These are phyloP conservation scores for Sebastes nivosus DNA, from an alignment of 2,797 vertebrate species.

Conservation along the genomic window DNA sequence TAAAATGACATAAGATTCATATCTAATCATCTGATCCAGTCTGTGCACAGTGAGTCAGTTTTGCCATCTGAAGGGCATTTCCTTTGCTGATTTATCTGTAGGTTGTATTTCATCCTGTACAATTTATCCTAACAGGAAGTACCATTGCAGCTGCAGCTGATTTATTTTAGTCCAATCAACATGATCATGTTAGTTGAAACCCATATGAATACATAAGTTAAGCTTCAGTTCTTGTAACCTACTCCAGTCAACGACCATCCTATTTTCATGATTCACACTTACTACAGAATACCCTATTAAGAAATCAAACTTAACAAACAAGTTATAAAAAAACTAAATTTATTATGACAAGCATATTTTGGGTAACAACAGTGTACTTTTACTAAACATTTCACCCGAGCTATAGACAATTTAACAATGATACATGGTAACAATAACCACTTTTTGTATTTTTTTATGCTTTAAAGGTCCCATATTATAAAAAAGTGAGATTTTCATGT, in stretches of 20 bases:
- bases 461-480: too few species aligned
- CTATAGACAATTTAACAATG: background rate
- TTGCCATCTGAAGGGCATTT: conserved; percentile 8
- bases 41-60: conserved; percentile 8
- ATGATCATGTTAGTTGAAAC: background rate
- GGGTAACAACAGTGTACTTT: background rate
- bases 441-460: background rate
- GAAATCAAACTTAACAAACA: background rate
- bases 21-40: conserved; percentile 6
- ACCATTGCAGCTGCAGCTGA: background rate
- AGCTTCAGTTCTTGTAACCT: background rate
- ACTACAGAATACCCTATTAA: background rate
- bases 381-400: background rate
- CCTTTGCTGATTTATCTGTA: background rate
- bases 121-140: background rate
- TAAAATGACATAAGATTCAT: background rate
- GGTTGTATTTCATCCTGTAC: background rate
- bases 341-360: background rate
- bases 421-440: background rate
- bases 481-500: too few species aligned
- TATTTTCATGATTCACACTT: background rate
- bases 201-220: background rate
- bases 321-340: background rate
- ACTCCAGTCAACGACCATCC: background rate
- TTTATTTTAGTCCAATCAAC: background rate